Evolutionary conservation across 2,888 invertebrate genomes (phyloP).

Genomic region (Ornithoptera priamus): DNA sequence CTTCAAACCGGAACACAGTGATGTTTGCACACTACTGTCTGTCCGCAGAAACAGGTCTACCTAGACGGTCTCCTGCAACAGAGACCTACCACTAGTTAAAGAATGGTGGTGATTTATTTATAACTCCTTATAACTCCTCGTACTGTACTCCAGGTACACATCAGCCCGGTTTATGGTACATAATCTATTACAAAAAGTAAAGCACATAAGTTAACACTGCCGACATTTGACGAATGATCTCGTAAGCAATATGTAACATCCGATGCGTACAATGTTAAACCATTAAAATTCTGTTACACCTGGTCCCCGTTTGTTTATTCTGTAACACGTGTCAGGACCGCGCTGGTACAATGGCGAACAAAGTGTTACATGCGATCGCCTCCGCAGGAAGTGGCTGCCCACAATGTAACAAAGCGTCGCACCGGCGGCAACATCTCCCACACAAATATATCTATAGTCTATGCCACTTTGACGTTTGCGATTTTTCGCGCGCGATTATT

Average conservation of each 20-base stretch:
- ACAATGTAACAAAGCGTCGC: conserved; percentile 36
- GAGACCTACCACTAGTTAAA: too few relatives aligned
- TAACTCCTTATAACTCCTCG: too few relatives aligned
- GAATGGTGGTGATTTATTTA: too few relatives aligned
- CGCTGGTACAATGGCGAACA: conserved; percentile 40
- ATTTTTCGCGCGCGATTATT: conserved; percentile 48
- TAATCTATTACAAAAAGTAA: not conserved
- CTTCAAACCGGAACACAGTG: too few relatives aligned
- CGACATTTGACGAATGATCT: not conserved
- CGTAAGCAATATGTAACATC: not conserved
- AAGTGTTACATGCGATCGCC: conserved; percentile 39
- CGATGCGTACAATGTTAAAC: not conserved
- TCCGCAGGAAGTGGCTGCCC: conserved; percentile 44
- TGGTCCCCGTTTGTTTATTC: conserved; percentile 43
- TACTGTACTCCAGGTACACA: too few relatives aligned
- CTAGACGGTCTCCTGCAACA: too few relatives aligned
- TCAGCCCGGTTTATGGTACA: too few relatives aligned
- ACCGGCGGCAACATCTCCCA: conserved; percentile 33
- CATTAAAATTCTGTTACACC: conserved; percentile 36
- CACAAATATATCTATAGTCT: conserved; percentile 33
- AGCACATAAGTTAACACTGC: not conserved
- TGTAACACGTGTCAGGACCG: conserved; percentile 49
- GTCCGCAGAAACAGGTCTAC: too few relatives aligned
- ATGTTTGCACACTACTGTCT: too few relatives aligned
- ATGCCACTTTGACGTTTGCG: conserved; percentile 54